A percentile compares a stretch with the other conserved stretches of the same genome.
These are phyloP conservation scores for Drosophila funebris DNA, from an alignment of 1,140 invertebrate species.

Conservation along the genomic window DNA sequence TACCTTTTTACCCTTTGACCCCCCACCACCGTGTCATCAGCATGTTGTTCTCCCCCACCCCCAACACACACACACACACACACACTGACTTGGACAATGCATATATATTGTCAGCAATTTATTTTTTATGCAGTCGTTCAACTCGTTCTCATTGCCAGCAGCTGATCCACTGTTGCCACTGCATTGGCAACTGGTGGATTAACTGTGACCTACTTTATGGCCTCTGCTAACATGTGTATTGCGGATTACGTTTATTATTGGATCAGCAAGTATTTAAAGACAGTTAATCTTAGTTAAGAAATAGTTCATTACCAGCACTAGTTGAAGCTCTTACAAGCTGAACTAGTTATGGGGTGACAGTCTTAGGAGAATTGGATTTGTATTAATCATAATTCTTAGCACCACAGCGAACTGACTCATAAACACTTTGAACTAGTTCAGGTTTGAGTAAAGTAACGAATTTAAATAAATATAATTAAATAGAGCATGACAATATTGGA, in stretches of 20 bases:
- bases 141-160: not conserved
- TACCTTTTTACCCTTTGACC: constrained; percentile 1
- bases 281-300: not conserved
- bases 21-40: not conserved
- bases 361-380: too few species aligned
- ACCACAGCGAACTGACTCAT: too few species aligned
- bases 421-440: too few species aligned
- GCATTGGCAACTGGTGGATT: constrained; percentile 8
- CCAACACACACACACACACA: too few species aligned
- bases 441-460: too few species aligned
- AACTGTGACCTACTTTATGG: not conserved
- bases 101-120: constrained; percentile 9
- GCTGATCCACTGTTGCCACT: constrained; percentile 7
- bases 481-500: too few species aligned
- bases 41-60: not conserved
- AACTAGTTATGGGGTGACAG: too few species aligned
- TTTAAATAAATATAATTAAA: too few species aligned
- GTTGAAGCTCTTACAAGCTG: too few species aligned
- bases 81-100: too few species aligned
- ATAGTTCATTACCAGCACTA: not conserved
- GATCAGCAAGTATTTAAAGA: not conserved
- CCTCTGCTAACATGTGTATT: not conserved
- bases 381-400: too few species aligned
- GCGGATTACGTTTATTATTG: not conserved
- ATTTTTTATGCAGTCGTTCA: constrained; percentile 4